phyloP scores from a whole-genome alignment of 2,113 vertebrate genomes.

The Nothocercus julius region DNA sequence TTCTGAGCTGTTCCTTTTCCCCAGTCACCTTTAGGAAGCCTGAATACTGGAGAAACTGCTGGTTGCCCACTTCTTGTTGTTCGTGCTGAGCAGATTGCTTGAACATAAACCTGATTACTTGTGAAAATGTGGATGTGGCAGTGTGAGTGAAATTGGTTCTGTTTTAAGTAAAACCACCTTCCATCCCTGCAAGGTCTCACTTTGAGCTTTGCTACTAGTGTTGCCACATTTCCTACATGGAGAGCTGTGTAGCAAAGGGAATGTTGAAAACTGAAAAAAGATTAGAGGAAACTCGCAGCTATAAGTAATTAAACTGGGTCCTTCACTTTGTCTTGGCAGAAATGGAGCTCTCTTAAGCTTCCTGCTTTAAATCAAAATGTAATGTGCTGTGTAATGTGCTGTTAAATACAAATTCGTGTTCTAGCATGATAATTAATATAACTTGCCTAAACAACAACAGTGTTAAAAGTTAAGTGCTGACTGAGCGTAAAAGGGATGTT shows the following conservation, averaged over 20 bases:
- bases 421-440: not conserved
- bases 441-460: not conserved
- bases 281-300: not conserved
- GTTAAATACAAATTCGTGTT: not conserved
- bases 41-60: not conserved
- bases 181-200: not conserved
- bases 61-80: not conserved
- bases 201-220: not conserved
- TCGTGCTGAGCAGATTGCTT: not conserved
- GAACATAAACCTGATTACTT: not conserved
- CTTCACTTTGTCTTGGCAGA: not conserved
- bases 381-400: not conserved
- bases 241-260: not conserved
- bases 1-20: accelerated
- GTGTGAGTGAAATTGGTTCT: not conserved
- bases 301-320: not conserved
- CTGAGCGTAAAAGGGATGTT: not conserved
- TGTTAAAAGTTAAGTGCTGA: not conserved
- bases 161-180: not conserved
- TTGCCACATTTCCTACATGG: not conserved
- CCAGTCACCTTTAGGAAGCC: not conserved
- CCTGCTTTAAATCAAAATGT: not conserved
- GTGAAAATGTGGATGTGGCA: not conserved
- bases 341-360: not conserved
- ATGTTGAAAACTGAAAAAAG: not conserved